Evolutionary conservation across 2,888 invertebrate species (phyloP), one percentile per base, ranked within the genome.

Genomic region (Prenolepis imparis): DNA sequence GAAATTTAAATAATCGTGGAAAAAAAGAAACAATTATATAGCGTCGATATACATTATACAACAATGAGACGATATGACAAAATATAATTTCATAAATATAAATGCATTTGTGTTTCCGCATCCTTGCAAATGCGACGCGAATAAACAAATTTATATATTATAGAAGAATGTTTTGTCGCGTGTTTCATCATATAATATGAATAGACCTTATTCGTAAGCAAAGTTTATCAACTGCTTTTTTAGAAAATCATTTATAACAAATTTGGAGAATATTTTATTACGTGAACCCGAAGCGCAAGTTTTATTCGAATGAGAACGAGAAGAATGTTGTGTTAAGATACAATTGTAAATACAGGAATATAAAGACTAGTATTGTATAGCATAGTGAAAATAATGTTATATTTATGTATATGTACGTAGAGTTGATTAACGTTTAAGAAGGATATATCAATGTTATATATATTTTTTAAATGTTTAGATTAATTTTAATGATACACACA

Each of bases 291-390:
- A 28, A 61, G 18, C 64, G 28, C 63, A 87, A 74, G 72, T 87
- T 88, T 86, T 85, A 88, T 82, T 70, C 67, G 57, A 78, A 55
- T 52, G 57, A 63, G 61, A 63, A 64, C 15, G 59, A 55, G 57
- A 39, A 36, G 52, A 41, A 68, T 68, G 74, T 88, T 68, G 74
- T 88, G 88, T 80, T 89, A 89, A 90, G 89, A 91, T 90, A 52
- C 48, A 87, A 91, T 91, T 94, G 93, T 93, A 93, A 90, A 93
- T 93, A 93, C 73, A 74, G 84, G 84, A 66, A 74, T 83, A 48
- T 73, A 67, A 87, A 87, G 68, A 78, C 24, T 85, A 90, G 68
- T 72, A 83, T 84, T 66, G 74, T 72, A 75, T 84, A 89, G 84
- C 39, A n/a, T 86, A 83, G 83, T 24, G 66, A 75, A 84, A 78